Evolutionary conservation across 2,113 vertebrate genomes (phyloP), one percentile per base, ranked within the genome.

Genomic region (Sarotherodon lohbergeri): DNA sequence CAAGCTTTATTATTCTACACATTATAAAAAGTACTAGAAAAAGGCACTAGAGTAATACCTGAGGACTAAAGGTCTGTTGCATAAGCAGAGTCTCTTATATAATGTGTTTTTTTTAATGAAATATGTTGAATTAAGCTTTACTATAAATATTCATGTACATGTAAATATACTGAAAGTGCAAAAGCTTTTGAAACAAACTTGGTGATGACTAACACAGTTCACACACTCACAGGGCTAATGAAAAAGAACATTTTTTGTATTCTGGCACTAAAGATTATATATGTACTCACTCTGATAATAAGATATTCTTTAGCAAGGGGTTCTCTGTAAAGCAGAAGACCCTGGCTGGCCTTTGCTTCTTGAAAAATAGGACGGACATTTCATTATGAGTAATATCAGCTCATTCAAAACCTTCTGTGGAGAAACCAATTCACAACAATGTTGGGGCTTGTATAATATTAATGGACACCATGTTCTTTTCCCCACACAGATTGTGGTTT

Each of bases 401-500:
- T 52, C 27, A 50, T 34, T 78, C 27, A 52, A 52, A 78, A 78
- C 43, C 71, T 50, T 32, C 24, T 50, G 71, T 50, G 46, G 9
- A 50, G 71, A 78, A 32, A 27, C 32, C 8, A 27, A 27, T 56
- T 16, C 11, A 56, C 34, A 80, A 24, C 34, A 56, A 11, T 39
- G 13, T 41, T 56, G 50, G 16, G 73, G 27, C 73, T 78, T 78
- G 43, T 78, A 34, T 78, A 52, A 52, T 52, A 52, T 34, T 57
- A 48, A 57, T 52, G 16, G 13, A 17, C 17, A 79, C n/a, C 16
- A 8, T 82, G 13, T 86, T 9, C 4, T 88, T 76, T 81, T 41
- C 66, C 22, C 17, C 41, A 10, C 85, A 5, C 86, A 97, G 97
- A 96, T 97, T 56, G 93, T 97, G 89, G 94, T 97, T 92, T 93